A percentile compares a stretch with the other conserved stretches of the same genome.
Evolutionary conservation across 2,113 vertebrate genomes (phyloP).

Genomic region (Hemiscyllium ocellatum): DNA sequence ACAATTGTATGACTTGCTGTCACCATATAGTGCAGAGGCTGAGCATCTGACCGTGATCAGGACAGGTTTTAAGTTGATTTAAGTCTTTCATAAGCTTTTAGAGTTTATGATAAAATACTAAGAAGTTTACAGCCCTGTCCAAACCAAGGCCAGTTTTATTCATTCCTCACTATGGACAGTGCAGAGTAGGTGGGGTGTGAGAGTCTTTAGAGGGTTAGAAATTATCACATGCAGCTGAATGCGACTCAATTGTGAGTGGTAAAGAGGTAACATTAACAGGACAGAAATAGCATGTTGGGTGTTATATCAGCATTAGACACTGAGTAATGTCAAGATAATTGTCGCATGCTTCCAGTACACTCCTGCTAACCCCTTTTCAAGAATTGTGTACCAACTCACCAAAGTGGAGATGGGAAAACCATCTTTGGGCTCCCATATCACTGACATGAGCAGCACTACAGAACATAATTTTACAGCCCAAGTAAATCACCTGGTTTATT

Average conservation of each 20-base stretch:
- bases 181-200: not conserved
- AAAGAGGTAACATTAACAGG: not conserved
- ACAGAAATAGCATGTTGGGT: not conserved
- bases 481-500: not conserved
- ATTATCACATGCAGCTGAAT: not conserved
- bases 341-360: not conserved
- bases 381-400: not conserved
- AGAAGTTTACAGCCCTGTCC: not conserved
- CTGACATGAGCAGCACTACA: not conserved
- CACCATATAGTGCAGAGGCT: not conserved
- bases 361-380: not conserved
- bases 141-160: not conserved
- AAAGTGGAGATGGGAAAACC: no score
- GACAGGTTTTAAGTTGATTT: not conserved
- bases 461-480: not conserved
- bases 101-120: not conserved
- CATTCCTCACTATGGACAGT: not conserved
- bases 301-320: not conserved
- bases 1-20: not conserved
- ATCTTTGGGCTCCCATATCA: not conserved
- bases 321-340: not conserved
- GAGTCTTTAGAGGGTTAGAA: no score
- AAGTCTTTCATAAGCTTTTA: not conserved
- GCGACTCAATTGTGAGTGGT: not conserved
- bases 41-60: not conserved